Conservation (phyloP, 1,140 invertebrate genomes). For the Pseudomyrmex flavicornis region DNA sequence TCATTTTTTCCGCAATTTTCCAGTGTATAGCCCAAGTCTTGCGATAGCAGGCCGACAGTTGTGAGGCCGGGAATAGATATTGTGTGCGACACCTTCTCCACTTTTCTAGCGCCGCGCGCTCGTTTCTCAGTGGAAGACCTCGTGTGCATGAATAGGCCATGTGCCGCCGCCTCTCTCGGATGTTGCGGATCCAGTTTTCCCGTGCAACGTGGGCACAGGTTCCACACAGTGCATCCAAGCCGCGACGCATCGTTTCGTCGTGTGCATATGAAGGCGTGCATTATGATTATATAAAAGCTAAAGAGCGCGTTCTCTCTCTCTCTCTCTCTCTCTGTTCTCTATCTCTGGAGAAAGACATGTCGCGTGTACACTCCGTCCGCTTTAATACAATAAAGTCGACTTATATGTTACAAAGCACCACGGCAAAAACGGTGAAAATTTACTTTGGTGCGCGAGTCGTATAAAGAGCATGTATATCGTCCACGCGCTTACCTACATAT, state of each 20-base stretch:
- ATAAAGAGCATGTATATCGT: neutral
- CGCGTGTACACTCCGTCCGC: neutral
- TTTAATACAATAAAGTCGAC: constrained; percentile 21
- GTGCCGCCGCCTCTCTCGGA: constrained; percentile 39
- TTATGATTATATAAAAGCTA: constrained; percentile 42
- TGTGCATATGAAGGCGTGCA: constrained; percentile 12
- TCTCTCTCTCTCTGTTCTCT: neutral
- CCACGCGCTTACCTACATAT: neutral
- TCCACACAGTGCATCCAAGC: constrained; percentile 14
- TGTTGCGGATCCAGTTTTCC: constrained; percentile 54
- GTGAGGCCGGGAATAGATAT: constrained; percentile 35
- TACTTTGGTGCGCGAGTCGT: neutral
- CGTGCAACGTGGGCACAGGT: constrained; percentile 38
- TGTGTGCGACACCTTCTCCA: constrained; percentile 33
- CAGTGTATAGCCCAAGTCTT: neutral
- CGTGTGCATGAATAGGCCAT: constrained; percentile 46
- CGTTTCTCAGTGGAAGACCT: constrained; percentile 19
- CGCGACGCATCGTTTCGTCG: constrained; percentile 42
- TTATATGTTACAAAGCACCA: neutral
- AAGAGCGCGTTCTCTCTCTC: constrained; percentile 16
- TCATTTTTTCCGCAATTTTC: constrained; percentile 15
- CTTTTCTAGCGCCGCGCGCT: constrained; percentile 29
- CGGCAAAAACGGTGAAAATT: constrained; percentile 3
- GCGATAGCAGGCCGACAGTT: neutral
- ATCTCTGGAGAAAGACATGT: neutral